These are phyloP conservation scores for Peromyscus californicus DNA, from an alignment of 2,113 vertebrate genomes.

Conservation along the genomic window DNA sequence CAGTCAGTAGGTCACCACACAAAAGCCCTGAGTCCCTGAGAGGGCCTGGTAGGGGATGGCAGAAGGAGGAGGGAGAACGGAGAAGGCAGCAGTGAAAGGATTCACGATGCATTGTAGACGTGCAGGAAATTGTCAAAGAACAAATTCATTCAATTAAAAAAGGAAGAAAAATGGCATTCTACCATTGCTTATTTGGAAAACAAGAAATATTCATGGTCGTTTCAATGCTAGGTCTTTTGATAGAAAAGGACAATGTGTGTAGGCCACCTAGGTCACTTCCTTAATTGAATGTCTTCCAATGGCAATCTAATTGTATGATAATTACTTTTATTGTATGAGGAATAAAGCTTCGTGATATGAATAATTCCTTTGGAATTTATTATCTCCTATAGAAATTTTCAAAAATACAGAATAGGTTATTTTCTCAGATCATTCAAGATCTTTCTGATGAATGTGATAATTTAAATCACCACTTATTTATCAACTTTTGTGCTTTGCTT, in stretches of 20 bases:
- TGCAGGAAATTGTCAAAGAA: not conserved
- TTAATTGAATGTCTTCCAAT: slow-evolving; percentile 52
- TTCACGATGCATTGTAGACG: not conserved
- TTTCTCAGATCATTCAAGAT: slow-evolving; percentile 53
- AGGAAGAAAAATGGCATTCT: not conserved
- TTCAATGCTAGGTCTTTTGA: not conserved
- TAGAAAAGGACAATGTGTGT: slow-evolving; percentile 13
- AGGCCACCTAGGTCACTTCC: slow-evolving; percentile 3
- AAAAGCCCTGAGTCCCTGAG: not conserved
- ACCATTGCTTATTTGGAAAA: slow-evolving; percentile 31
- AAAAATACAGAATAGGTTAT: slow-evolving; percentile 5
- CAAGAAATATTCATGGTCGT: slow-evolving; percentile 8
- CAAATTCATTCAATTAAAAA: not conserved
- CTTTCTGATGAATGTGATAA: slow-evolving; percentile 13
- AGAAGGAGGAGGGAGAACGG: not conserved
- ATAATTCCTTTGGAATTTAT: slow-evolving; percentile 15
- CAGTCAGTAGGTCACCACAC: not conserved
- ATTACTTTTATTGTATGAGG: slow-evolving; percentile 58
- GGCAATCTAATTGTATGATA: slow-evolving; percentile 9
- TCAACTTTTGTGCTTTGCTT: slow-evolving; percentile 53
- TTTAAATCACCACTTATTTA: slow-evolving; percentile 48
- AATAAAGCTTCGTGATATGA: slow-evolving; percentile 14
- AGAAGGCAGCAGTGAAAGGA: too few relatives aligned
- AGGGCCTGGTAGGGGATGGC: not conserved
- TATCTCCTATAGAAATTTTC: slow-evolving; percentile 16